Evolutionary conservation across 2,797 vertebrate genomes (phyloP), one percentile per base, ranked within the genome.

Genomic region (Fistularia tabacaria): DNA sequence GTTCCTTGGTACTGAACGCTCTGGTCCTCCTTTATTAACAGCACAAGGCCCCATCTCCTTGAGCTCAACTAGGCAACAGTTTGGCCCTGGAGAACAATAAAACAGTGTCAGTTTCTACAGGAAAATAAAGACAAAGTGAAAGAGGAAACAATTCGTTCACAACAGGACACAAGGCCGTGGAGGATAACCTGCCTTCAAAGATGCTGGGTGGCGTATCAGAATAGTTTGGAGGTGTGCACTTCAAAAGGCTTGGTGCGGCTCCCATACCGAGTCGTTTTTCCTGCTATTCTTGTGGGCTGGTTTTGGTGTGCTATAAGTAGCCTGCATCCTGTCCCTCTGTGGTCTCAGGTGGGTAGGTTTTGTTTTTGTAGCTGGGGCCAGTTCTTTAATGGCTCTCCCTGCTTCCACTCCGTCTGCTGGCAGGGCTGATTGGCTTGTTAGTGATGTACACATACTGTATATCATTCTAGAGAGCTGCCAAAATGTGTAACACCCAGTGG

Each of bases 141-240:
- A 85, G 87, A 94, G 96, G 96, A 99, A 98, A 92, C 91, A 94
- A 94, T 97, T 93, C 89, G 85, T 92, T 94, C 93, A 92, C 92
- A 94, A 95, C 88, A 92, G 93, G 92, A 94, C 91, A 89, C 84
- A 73, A 90, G 91, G 93, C 89, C 79, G 69, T 70, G 66, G 78
- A 95, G 95, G 94, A 95, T 90, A 95, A 94, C 93, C 92, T 90
- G 89, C 89, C 96, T 96, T 98, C 94, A 97, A 97, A 97, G 94
- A 92, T 93, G 90, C 92, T 88, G 90, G 91, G 88, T 91, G 73
- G 70, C 86, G 84, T 85, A 92, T 92, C 91, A 84, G 89, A 90
- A 92, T 93, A 93, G 94, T 94, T 94, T 92, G 90, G 93, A 94
- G 92, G 93, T 91, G 92, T 84, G 91, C 89, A 93, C 94, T 96